A percentile compares a stretch with the other conserved stretches of the same genome.
Conservation (phyloP, 2,113 vertebrate species). For the Tonatia bakeri region DNA sequence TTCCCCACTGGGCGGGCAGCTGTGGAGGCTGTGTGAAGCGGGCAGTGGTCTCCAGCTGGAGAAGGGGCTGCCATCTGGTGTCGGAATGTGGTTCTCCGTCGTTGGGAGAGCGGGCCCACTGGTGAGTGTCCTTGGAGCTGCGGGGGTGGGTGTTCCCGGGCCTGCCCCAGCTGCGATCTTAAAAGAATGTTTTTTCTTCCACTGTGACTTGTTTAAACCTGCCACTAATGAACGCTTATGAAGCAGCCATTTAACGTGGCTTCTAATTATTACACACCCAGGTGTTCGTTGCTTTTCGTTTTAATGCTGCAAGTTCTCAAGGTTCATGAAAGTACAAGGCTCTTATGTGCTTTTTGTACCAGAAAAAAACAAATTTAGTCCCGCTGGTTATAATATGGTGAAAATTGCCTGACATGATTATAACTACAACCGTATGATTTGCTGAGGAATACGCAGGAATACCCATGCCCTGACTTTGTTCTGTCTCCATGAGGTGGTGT, state of each 20-base stretch:
- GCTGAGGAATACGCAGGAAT: background rate
- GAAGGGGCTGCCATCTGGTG: constrained; percentile 54
- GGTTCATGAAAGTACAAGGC: background rate
- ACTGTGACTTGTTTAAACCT: constrained; percentile 72
- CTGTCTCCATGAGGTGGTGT: constrained; percentile 29
- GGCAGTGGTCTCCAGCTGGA: constrained; percentile 67
- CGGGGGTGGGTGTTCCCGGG: constrained; percentile 53
- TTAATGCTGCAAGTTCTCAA: constrained; percentile 53
- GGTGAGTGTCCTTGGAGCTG: constrained; percentile 83
- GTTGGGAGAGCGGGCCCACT: constrained; percentile 86
- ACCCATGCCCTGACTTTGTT: background rate
- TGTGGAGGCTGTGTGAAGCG: constrained; percentile 59
- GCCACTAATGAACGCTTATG: constrained; percentile 58
- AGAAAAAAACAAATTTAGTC: constrained; percentile 35
- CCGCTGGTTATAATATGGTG: background rate
- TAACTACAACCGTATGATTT: fast-evolving
- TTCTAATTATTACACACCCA: constrained; percentile 63
- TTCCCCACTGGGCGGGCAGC: constrained; percentile 69
- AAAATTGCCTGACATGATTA: background rate
- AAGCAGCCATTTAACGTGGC: constrained; percentile 48
- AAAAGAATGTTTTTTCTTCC: constrained; percentile 49
- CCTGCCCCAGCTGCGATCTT: constrained; percentile 32
- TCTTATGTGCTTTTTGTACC: background rate
- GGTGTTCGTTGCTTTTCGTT: constrained; percentile 27
- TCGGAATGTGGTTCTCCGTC: constrained; percentile 97